A percentile compares a stretch with the other conserved stretches of the same genome.
These are phyloP conservation scores for Mimachlamys varia DNA, from an alignment of 2,888 invertebrate species.

Conservation along the genomic window DNA sequence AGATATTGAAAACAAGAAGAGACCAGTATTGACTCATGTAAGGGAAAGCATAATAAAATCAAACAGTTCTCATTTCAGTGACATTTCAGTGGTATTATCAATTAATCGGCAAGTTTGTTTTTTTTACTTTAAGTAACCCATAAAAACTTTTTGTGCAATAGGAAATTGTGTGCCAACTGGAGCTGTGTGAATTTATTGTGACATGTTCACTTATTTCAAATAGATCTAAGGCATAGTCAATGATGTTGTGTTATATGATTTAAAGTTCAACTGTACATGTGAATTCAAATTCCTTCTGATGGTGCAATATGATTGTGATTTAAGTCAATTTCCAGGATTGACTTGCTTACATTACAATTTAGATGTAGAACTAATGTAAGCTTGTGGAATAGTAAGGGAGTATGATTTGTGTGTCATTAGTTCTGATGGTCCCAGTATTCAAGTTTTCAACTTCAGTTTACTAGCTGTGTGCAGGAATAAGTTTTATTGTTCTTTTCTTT, in stretches of 20 bases:
- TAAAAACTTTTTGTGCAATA: not conserved
- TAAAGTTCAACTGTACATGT: not conserved
- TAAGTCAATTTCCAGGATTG: not conserved
- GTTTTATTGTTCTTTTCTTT: too few species aligned
- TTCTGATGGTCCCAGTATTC: not conserved
- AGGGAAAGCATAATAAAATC: not conserved
- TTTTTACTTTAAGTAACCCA: not conserved
- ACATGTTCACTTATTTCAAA: not conserved
- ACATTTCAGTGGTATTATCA: too few species aligned
- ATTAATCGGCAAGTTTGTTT: not conserved
- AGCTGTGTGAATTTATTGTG: not conserved
- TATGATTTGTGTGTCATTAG: not conserved
- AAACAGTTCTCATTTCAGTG: not conserved
- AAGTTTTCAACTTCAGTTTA: not conserved
- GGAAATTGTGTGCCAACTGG: not conserved
- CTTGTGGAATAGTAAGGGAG: not conserved
- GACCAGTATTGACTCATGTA: not conserved
- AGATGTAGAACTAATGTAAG: not conserved
- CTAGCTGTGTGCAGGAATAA: too few species aligned
- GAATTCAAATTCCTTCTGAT: not conserved
- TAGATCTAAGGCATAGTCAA: not conserved
- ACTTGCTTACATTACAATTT: not conserved
- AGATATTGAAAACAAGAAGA: not conserved
- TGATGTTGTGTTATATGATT: not conserved
- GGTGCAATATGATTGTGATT: not conserved